Evolutionary conservation across 2,888 invertebrate genomes (phyloP), one percentile per base, ranked within the genome.

Genomic region (Dinocampus coccinellae): DNA sequence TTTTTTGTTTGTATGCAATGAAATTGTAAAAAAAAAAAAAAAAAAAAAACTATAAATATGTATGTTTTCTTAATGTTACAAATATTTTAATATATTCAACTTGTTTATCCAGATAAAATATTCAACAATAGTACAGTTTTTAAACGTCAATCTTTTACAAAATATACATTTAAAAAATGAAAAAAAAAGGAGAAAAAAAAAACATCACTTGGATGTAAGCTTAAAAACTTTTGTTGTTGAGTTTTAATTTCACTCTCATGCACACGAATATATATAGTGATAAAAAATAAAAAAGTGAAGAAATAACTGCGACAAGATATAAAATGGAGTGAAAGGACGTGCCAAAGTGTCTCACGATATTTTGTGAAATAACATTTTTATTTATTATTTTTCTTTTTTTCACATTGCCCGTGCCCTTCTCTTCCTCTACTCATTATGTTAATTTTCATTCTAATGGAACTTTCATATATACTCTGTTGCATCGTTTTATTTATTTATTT

Each of bases 351-450:
- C 39, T 77, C 75, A 76, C 74, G 76, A 79, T 80, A 79, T 79
- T 79, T 80, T 79, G 79, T 73, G 75, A 75, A 70, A 75, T 76
- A 79, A 78, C 73, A 79, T 78, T n/a, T n/a, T n/a, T n/a, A n/a
- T n/a, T n/a, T n/a, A n/a, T n/a, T n/a, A n/a, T n/a, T n/a, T n/a
- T n/a, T n/a, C n/a, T n/a, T n/a, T n/a, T n/a, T 74, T 77, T 70
- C 71, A 64, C 42, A 26, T 62, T 9, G 20, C 34, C 20, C 20
- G 0, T 16, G 24, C 60, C 20, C 13, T n/a, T 34, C 11, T 39
- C 61, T 39, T 67, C 72, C 71, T 69, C 66, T 60, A 71, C 69
- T 73, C 72, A 57, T 73, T 73, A 65, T 69, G 70, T 73, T 67
- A 65, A 71, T 76, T 71, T 70, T 67, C 53, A 53, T 63, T 26